Percentiles rank a stretch among this genome's conserved stretches.
phyloP scores from a whole-genome alignment of 1,140 invertebrate genomes.

The Sitobion miscanthi region DNA sequence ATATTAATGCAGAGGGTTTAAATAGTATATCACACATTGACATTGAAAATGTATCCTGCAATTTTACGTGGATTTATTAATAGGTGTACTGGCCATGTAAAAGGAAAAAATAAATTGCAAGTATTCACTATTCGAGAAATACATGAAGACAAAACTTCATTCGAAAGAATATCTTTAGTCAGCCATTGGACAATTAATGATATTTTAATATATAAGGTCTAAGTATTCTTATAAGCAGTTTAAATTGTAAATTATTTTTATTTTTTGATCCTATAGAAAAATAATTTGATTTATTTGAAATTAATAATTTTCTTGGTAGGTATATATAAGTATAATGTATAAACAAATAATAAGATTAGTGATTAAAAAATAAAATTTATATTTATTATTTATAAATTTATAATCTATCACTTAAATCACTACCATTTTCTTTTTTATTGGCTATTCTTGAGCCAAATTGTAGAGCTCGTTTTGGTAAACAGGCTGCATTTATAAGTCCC shows the following conservation, averaged over 20 bases:
- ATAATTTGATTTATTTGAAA: neutral
- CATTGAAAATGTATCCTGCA: neutral
- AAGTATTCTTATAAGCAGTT: neutral
- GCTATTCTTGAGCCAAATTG: slow-evolving; percentile 98
- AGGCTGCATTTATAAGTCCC: slow-evolving; percentile 72
- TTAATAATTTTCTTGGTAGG: neutral
- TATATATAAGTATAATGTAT: neutral
- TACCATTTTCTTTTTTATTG: slow-evolving; percentile 88
- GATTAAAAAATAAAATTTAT: neutral
- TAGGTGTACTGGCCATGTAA: slow-evolving; percentile 45
- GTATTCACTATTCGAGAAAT: slow-evolving; percentile 35
- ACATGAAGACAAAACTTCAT: neutral
- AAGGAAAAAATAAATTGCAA: slow-evolving; percentile 47
- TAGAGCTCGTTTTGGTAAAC: slow-evolving; percentile 87
- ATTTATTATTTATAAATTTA: slow-evolving; percentile 26
- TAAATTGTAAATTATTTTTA: neutral
- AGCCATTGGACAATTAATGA: slow-evolving; percentile 51
- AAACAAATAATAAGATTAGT: neutral
- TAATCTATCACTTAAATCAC: slow-evolving; percentile 71
- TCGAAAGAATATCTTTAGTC: slow-evolving; percentile 36
- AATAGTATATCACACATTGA: neutral
- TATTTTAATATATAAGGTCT: neutral
- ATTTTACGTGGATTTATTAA: neutral
- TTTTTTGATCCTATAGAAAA: neutral
- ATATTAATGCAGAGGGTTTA: neutral